Evolutionary conservation across 2,888 invertebrate species (phyloP).

Genomic region (Plagodis dolabraria): DNA sequence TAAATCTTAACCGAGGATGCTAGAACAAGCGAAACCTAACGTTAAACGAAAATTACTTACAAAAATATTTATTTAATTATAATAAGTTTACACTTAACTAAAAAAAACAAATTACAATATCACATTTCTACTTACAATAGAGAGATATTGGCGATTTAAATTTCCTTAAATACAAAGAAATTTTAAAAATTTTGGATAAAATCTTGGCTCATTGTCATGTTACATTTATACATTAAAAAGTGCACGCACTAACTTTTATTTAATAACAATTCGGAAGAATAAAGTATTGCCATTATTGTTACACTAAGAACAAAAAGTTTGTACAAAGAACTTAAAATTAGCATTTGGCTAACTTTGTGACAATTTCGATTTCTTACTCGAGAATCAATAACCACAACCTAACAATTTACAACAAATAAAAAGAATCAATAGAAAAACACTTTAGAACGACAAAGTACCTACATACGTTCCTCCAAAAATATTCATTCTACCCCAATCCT

Average conservation of each 20-base stretch:
- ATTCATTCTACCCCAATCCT: slow-evolving; percentile 63
- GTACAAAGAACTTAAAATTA: slow-evolving; percentile 72
- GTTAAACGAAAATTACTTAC: slow-evolving; percentile 79
- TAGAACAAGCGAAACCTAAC: slow-evolving; percentile 78
- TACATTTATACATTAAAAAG: slow-evolving; percentile 63
- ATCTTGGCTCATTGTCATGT: slow-evolving; percentile 71
- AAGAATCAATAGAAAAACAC: slow-evolving; percentile 62
- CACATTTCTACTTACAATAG: slow-evolving; percentile 85
- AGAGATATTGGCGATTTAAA: slow-evolving; percentile 79
- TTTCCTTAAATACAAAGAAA: slow-evolving; percentile 61
- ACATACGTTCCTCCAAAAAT: slow-evolving; percentile 65
- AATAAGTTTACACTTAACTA: slow-evolving; percentile 77
- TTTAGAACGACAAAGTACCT: slow-evolving; percentile 58
- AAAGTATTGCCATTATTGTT: slow-evolving; percentile 71
- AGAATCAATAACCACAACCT: slow-evolving; percentile 75
- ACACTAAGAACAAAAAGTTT: slow-evolving; percentile 63
- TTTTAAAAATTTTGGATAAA: slow-evolving; percentile 61
- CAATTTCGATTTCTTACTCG: slow-evolving; percentile 56
- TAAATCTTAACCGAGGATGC: slow-evolving; percentile 78
- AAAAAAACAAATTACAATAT: slow-evolving; percentile 82
- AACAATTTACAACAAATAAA: slow-evolving; percentile 63
- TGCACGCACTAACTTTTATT: slow-evolving; percentile 56
- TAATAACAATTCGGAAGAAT: slow-evolving; percentile 79
- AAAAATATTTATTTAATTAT: slow-evolving; percentile 80
- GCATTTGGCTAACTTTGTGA: slow-evolving; percentile 80